phyloP scores from a whole-genome alignment of 35 echinoderm and acorn worm genomes.

The Ptychodera flava region DNA sequence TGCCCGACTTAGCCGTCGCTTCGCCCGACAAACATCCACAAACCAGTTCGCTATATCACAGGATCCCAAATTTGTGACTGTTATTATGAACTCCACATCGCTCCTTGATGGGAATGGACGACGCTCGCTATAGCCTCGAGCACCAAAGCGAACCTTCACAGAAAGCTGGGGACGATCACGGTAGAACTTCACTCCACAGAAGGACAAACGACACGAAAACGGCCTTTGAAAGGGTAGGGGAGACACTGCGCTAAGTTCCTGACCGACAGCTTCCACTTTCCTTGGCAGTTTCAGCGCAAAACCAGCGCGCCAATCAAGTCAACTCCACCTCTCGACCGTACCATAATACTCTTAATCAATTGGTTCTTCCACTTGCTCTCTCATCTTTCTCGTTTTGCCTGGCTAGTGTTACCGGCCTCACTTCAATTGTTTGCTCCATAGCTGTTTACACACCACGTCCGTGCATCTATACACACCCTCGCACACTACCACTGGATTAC shows the following conservation, averaged over 20 bases:
- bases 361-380: background rate
- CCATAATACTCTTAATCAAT: too few relatives aligned
- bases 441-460: too few relatives aligned
- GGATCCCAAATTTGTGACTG: too few relatives aligned
- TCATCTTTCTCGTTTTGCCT: background rate
- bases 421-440: too few relatives aligned
- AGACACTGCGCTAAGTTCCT: too few relatives aligned
- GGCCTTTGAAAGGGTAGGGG: background rate
- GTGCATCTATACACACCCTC: too few relatives aligned
- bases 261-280: background rate
- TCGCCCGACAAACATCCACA: too few relatives aligned
- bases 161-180: background rate
- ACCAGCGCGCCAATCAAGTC: too few relatives aligned
- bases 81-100: background rate
- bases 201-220: background rate
- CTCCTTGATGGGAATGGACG: background rate
- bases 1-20: background rate
- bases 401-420: too few relatives aligned
- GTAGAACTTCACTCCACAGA: background rate
- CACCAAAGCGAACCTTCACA: background rate
- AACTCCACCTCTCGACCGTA: too few relatives aligned
- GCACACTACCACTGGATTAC: too few relatives aligned
- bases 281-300: background rate
- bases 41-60: too few relatives aligned
- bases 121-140: background rate